phyloP scores from a whole-genome alignment of 2,888 invertebrate species.

The Lithophane semibrunnea region DNA sequence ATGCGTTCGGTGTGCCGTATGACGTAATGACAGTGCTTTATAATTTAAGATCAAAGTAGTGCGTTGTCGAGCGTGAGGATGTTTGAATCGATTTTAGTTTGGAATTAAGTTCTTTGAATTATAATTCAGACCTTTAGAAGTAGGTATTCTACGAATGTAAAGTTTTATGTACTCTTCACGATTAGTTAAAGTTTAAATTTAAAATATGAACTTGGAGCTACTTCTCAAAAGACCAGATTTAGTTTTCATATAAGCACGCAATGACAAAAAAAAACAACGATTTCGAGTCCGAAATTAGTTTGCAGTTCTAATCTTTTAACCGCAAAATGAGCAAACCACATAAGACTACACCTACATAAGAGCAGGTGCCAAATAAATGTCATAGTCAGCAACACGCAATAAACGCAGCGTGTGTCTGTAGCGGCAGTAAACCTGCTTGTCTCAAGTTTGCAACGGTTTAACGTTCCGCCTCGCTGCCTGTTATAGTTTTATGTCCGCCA shows the following conservation, averaged over 20 bases:
- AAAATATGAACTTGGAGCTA: neutral
- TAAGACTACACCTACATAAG: slow-evolving; percentile 32
- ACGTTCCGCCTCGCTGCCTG: slow-evolving; percentile 66
- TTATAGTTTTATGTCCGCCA: slow-evolving; percentile 70
- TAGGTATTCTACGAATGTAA: neutral
- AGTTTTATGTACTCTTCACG: neutral
- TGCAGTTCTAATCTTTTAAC: neutral
- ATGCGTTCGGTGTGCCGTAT: slow-evolving; percentile 49
- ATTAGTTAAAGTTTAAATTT: neutral
- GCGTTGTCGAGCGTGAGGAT: neutral
- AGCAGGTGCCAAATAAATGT: slow-evolving; percentile 68
- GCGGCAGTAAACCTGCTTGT: slow-evolving; percentile 71
- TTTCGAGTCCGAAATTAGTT: neutral
- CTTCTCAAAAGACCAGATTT: neutral
- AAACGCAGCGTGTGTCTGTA: slow-evolving; percentile 72
- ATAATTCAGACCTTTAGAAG: neutral
- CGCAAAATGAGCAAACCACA: neutral
- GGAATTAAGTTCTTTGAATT: neutral
- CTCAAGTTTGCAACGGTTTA: slow-evolving; percentile 71
- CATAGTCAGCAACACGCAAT: slow-evolving; percentile 64
- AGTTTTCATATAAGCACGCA: neutral
- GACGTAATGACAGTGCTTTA: slow-evolving; percentile 36
- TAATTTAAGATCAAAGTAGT: slow-evolving; percentile 51
- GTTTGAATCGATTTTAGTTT: slow-evolving; percentile 17
- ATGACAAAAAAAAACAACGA: neutral